Evolutionary conservation across 2,797 vertebrate species (phyloP).

Genomic region (Dryobates pubescens): DNA sequence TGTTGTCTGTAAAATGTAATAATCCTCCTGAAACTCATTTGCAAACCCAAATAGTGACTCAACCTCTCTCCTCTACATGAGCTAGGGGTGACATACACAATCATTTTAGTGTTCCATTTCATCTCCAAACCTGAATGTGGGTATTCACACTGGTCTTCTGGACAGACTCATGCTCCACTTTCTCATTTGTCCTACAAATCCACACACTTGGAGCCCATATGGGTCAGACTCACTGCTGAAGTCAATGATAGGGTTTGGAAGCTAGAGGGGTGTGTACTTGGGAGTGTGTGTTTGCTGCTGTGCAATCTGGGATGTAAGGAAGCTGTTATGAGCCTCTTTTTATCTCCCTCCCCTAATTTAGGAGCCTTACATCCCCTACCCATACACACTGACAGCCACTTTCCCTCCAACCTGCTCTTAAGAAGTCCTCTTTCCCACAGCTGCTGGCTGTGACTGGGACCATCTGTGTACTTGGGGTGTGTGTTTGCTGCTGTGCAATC

Average conservation of each 20-base stretch:
- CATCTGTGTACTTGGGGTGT: not conserved
- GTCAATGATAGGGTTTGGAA: not conserved
- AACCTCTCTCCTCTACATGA: not conserved
- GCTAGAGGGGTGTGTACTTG: not conserved
- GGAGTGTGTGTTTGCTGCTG: too few relatives aligned
- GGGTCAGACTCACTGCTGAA: not conserved
- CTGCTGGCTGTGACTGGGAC: not conserved
- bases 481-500: not conserved
- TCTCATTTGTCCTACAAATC: not conserved
- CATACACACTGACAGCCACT: not conserved
- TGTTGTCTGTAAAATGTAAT: conserved; percentile 4
- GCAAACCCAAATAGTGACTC: not conserved
- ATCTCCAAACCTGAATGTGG: not conserved
- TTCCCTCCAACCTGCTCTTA: not conserved
- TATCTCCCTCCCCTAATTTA: not conserved
- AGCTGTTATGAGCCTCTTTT: not conserved
- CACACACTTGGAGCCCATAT: not conserved
- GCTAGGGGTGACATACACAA: not conserved
- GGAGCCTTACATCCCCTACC: not conserved
- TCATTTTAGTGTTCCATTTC: not conserved
- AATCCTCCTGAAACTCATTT: not conserved
- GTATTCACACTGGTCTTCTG: not conserved
- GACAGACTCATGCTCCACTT: not conserved
- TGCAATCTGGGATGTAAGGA: not conserved
- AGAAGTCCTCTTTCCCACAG: not conserved